Evolutionary conservation across 2,113 vertebrate species (phyloP).

Genomic region (Heterocephalus glaber): DNA sequence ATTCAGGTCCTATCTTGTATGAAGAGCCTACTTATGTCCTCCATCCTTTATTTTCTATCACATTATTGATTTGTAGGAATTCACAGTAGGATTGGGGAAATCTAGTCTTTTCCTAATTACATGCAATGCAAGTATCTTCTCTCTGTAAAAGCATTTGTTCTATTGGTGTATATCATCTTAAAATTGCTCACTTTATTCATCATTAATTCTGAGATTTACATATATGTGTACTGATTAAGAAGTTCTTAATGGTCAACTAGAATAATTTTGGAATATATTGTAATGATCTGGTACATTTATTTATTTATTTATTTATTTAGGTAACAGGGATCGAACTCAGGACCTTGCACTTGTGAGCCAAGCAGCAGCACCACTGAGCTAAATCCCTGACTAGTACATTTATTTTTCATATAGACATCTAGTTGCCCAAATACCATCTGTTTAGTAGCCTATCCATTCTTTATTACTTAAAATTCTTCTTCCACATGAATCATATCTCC

Average conservation of each 20-base stretch:
- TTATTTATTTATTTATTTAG: too few relatives aligned
- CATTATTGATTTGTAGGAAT: neutral
- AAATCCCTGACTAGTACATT: too few relatives aligned
- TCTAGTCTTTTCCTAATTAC: neutral
- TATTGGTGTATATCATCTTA: neutral
- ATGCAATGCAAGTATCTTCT: neutral
- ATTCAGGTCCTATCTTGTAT: neutral
- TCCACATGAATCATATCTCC: neutral
- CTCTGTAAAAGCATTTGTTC: neutral
- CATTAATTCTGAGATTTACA: neutral
- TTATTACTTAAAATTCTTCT: neutral
- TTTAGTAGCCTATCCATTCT: neutral
- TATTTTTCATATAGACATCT: neutral
- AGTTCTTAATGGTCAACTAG: neutral
- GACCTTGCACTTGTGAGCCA: too few relatives aligned
- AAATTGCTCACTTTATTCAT: neutral
- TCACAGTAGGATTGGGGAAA: neutral
- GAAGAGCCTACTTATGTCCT: neutral
- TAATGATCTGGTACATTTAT: neutral
- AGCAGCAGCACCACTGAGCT: too few relatives aligned
- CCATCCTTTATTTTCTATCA: neutral
- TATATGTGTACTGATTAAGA: conserved; percentile 10
- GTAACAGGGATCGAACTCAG: too few relatives aligned
- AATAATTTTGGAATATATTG: neutral
- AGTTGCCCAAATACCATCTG: neutral